These are phyloP conservation scores for Apodemus agrarius DNA, from an alignment of 2,797 vertebrate genomes.

Conservation along the genomic window DNA sequence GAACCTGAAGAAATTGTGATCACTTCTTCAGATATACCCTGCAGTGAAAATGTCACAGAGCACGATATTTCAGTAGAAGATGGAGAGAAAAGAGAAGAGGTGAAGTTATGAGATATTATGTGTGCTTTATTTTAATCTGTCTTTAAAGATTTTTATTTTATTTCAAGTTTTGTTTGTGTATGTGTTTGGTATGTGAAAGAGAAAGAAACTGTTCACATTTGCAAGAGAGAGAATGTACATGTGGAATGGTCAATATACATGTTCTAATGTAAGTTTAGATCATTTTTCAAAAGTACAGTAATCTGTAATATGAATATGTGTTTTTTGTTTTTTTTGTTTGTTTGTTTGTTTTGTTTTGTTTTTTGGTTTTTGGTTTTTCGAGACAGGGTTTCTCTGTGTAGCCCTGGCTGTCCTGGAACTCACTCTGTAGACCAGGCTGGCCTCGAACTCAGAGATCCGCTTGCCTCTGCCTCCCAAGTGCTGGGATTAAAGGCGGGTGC, in stretches of 20 bases:
- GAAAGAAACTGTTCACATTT: background rate
- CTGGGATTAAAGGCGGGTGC: too few species aligned
- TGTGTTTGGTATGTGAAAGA: background rate
- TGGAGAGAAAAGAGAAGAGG: conserved; percentile 93
- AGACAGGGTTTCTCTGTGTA: too few species aligned
- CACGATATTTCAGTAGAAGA: conserved; percentile 84
- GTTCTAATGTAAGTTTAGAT: conserved; percentile 24
- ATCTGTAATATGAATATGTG: background rate
- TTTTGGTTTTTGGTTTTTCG: too few species aligned
- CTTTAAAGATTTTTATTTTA: background rate
- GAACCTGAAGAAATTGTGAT: conserved; percentile 92
- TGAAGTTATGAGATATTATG: conserved; percentile 79
- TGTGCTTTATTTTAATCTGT: background rate
- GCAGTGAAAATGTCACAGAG: conserved; percentile 84
- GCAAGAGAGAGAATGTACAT: background rate
- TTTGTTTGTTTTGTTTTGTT: too few species aligned
- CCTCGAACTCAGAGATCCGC: too few species aligned
- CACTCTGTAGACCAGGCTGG: too few species aligned
- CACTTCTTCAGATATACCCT: conserved; percentile 84
- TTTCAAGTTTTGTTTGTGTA: background rate
- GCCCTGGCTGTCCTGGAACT: too few species aligned
- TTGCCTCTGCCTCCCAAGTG: too few species aligned
- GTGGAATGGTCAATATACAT: background rate
- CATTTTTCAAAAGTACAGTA: conserved; percentile 33
- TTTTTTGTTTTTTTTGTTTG: too few species aligned